phyloP scores from a whole-genome alignment of 2,113 vertebrate genomes.

The Tachuris rubrigastra region DNA sequence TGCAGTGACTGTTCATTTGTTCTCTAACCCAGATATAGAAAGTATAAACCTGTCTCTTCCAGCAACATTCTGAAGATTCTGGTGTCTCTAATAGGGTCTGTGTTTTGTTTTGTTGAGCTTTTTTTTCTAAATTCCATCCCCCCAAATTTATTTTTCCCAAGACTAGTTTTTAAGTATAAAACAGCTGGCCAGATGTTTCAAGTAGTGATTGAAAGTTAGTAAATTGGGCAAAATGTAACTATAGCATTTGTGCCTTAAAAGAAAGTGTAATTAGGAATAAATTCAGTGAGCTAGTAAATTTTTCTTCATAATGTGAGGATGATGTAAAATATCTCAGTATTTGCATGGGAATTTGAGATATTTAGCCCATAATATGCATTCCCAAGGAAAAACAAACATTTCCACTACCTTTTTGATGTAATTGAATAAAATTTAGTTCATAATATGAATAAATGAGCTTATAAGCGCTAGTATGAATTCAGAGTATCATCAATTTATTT shows the following conservation, averaged over 20 bases:
- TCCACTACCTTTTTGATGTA: not conserved
- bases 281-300: not conserved
- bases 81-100: not conserved
- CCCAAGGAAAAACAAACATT: not conserved
- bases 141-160: not conserved
- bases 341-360: not conserved
- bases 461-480: not conserved
- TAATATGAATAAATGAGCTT: not conserved
- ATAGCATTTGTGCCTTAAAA: not conserved
- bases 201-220: not conserved
- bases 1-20: not conserved
- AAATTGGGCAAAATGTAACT: not conserved
- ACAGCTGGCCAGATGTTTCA: not conserved
- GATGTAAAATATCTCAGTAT: not conserved
- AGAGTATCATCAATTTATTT: not conserved
- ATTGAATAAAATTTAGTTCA: not conserved
- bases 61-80: not conserved
- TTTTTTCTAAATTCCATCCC: not conserved
- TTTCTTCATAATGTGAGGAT: not conserved
- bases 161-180: not conserved
- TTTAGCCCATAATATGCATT: not conserved
- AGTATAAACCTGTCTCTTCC: not conserved
- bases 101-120: not conserved
- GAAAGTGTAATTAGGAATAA: not conserved
- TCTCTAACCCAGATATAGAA: not conserved